A percentile compares a stretch with the other conserved stretches of the same genome.
phyloP scores from a whole-genome alignment of 1,140 invertebrate species.

The Orchestia grillus region DNA sequence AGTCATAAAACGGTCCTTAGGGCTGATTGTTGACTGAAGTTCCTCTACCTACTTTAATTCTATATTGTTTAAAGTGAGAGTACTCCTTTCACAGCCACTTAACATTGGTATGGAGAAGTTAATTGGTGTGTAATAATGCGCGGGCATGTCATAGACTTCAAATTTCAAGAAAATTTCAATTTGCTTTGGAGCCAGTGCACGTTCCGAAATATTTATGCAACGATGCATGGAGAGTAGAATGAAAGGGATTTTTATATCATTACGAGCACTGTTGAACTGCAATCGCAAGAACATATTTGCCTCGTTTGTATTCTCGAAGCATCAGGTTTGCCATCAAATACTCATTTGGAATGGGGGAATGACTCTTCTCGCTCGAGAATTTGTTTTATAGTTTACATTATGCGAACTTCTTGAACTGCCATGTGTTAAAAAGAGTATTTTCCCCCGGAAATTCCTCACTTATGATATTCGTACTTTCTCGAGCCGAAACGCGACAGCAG shows the following conservation, averaged over 20 bases:
- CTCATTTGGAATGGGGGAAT: no score
- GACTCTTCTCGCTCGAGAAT: no score
- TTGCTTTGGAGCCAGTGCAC: neutral
- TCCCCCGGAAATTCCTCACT: neutral
- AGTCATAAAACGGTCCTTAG: neutral
- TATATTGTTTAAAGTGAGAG: neutral
- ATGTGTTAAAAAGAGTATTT: neutral
- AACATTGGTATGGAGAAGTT: neutral
- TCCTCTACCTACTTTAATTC: neutral
- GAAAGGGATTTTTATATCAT: neutral
- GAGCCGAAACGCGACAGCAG: neutral
- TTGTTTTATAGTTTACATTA: neutral
- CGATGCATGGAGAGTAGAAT: neutral
- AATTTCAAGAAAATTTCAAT: neutral
- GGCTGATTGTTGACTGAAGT: neutral
- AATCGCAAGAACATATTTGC: no score
- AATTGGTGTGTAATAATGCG: neutral
- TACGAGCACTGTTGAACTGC: neutral
- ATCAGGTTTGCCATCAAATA: no score
- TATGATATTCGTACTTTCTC: neutral
- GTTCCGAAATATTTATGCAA: neutral
- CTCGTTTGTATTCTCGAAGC: no score
- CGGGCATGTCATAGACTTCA: neutral
- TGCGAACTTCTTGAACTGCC: neutral
- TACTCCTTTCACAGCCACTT: neutral